Evolutionary conservation across 2,113 vertebrate species (phyloP).

Genomic region (Oriolus oriolus): DNA sequence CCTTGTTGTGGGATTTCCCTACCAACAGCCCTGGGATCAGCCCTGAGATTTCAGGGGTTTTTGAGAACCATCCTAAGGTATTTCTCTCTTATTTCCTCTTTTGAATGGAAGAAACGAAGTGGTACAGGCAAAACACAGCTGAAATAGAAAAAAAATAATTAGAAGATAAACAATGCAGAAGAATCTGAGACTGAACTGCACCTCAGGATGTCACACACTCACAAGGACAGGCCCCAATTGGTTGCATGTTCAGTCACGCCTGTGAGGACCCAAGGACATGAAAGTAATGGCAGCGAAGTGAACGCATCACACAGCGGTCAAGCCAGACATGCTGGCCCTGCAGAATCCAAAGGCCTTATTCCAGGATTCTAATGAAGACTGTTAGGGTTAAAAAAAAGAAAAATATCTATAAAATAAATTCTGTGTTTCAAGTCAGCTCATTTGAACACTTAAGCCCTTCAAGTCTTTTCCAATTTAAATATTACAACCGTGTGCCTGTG

Average conservation of each 20-base stretch:
- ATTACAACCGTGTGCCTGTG: not conserved
- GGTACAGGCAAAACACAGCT: not conserved
- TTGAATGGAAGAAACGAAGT: not conserved
- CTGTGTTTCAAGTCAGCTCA: not conserved
- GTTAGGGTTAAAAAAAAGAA: not conserved
- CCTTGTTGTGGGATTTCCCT: not conserved
- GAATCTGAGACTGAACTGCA: not conserved
- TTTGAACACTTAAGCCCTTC: not conserved
- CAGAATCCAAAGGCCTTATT: not conserved
- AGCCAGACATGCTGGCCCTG: not conserved
- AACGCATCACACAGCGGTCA: accelerated
- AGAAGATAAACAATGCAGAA: not conserved
- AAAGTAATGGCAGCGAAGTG: accelerated
- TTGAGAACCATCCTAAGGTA: not conserved
- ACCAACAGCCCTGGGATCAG: not conserved
- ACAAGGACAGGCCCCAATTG: not conserved
- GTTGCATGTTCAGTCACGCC: accelerated
- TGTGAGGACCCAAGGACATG: not conserved
- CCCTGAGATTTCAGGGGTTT: not conserved
- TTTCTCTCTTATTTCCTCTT: not conserved
- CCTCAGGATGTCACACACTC: not conserved
- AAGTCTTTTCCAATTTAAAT: not conserved
- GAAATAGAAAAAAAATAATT: not conserved
- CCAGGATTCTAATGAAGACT: not conserved
- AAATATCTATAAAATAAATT: not conserved